Evolutionary conservation across 2,113 vertebrate genomes (phyloP).

Genomic region (Rostratula benghalensis): DNA sequence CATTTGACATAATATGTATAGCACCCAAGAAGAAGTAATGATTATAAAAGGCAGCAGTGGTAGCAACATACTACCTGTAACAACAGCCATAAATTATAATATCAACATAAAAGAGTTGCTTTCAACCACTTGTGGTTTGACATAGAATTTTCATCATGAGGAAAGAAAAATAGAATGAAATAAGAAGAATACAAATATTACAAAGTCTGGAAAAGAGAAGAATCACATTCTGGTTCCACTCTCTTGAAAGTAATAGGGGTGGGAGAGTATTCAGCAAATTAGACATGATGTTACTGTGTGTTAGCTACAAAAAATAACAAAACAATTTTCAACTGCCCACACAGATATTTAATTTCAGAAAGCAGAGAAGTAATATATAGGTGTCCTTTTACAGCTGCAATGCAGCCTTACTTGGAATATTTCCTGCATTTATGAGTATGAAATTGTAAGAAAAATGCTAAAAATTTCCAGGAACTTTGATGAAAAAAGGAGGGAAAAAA

Average conservation of each 20-base stretch:
- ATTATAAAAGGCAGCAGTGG: neutral
- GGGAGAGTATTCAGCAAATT: neutral
- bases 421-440: neutral
- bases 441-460: neutral
- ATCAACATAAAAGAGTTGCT: neutral
- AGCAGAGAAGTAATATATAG: neutral
- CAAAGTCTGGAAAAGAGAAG: neutral
- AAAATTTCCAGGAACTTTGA: neutral
- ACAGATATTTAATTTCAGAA: neutral
- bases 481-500: accelerated
- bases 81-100: neutral
- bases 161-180: neutral
- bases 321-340: neutral
- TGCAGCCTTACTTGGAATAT: neutral
- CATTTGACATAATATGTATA: neutral
- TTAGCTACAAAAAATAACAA: neutral
- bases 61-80: neutral
- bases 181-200: neutral
- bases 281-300: neutral
- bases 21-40: neutral
- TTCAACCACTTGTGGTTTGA: neutral
- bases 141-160: neutral
- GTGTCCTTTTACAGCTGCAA: neutral
- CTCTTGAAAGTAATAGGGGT: neutral
- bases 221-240: neutral